phyloP scores from a whole-genome alignment of 2,888 invertebrate species.

The Sphaerophoria rueppellii region DNA sequence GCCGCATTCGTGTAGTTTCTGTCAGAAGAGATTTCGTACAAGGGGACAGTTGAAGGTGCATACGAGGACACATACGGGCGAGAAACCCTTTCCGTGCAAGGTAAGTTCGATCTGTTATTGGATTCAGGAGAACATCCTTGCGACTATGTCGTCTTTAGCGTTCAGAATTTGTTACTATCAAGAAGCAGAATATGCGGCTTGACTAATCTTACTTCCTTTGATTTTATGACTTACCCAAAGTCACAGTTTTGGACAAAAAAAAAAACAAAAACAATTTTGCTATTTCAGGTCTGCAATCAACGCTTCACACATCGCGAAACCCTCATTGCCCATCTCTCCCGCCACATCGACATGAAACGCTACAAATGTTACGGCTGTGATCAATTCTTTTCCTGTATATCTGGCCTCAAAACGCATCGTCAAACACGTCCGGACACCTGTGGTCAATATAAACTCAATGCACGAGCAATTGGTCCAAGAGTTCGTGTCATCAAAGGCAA shows the following conservation, averaged over 20 bases:
- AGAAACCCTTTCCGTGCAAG: slow-evolving; percentile 80
- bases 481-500: slow-evolving; percentile 80
- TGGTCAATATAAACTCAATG: slow-evolving; percentile 78
- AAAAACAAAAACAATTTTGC: no score
- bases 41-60: slow-evolving; percentile 80
- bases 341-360: slow-evolving; percentile 81
- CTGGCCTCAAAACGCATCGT: slow-evolving; percentile 79
- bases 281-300: slow-evolving; percentile 77
- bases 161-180: no score
- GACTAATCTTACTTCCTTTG: no score
- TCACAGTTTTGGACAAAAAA: no score
- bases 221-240: no score
- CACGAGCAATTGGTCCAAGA: slow-evolving; percentile 80
- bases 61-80: slow-evolving; percentile 80
- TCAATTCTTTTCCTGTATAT: slow-evolving; percentile 79
- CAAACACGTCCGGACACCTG: slow-evolving; percentile 78
- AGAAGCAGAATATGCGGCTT: no score
- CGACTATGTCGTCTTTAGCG: no score
- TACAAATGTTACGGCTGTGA: slow-evolving; percentile 80
- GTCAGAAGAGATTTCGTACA: slow-evolving; percentile 80
- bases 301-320: slow-evolving; percentile 80
- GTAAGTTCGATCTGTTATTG: no score
- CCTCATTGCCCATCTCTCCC: slow-evolving; percentile 80
- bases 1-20: slow-evolving; percentile 78
- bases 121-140: no score